phyloP scores from a whole-genome alignment of 2,888 invertebrate genomes.

The Drosophila conformis region DNA sequence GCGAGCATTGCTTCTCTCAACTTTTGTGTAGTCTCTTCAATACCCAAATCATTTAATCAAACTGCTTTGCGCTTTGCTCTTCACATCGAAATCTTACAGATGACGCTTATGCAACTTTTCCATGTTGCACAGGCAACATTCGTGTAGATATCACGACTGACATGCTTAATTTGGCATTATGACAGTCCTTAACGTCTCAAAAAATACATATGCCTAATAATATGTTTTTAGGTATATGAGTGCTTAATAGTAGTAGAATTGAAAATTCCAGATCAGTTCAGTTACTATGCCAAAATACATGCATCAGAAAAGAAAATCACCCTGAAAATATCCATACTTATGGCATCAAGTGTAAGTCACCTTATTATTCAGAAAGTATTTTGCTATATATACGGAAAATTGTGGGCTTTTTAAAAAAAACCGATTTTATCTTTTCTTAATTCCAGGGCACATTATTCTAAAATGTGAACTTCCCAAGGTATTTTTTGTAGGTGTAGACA shows the following conservation, averaged over 20 bases:
- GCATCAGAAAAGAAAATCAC: not conserved
- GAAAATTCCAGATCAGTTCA: not conserved
- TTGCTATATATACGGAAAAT: not conserved
- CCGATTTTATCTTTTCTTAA: not conserved
- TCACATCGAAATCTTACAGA: constrained; percentile 24
- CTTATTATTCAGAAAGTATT: not conserved
- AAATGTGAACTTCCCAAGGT: not conserved
- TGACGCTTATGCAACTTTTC: constrained; percentile 26
- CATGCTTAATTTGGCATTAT: not conserved
- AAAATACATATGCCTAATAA: not conserved
- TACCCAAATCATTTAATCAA: constrained; percentile 44
- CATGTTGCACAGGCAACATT: constrained; percentile 3
- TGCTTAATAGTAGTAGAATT: not conserved
- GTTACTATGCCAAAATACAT: too few species aligned
- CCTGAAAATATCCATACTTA: not conserved
- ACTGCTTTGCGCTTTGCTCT: constrained; percentile 14
- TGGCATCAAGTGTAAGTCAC: not conserved
- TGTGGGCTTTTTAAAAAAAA: too few species aligned
- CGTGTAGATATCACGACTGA: constrained; percentile 15
- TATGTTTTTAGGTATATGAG: not conserved
- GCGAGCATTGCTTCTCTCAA: constrained; percentile 26
- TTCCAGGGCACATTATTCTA: not conserved
- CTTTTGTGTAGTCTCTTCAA: constrained; percentile 19
- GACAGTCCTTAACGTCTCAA: not conserved
- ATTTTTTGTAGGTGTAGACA: not conserved